Base-by-base conservation (phyloP, 1,140 invertebrate genomes). In the Dryas iulia region DNA sequence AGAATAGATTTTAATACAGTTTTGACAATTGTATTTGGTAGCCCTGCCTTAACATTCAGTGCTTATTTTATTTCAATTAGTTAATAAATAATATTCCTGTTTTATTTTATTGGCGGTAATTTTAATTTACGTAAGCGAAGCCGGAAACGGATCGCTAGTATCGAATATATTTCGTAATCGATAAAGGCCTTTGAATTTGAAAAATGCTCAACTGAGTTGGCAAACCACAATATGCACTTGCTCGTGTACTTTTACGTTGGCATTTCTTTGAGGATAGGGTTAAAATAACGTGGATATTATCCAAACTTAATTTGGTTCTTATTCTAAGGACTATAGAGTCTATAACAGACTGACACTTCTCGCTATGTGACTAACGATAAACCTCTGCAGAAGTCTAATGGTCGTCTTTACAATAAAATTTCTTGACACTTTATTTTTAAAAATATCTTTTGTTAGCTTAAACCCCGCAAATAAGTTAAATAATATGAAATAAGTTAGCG, bases 161-260 rank as follows among this genome's bases (percentile, higher is more conserved):
- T 60, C 53, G 33, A 68, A 59, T 53, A 56, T 30, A 39, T 8
- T 57, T 33, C 11, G 18, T 59, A 8, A 66, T 14, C 35, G 56
- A 66, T 59, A 66, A 66, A 53, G 39, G 64, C 33, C 26, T 66
- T 66, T 66, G 57, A 59, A 59, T 59, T 53, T 35, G 47, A 35
- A 59, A 65, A 66, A 47, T 59, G 39, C 64, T 59, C 30, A 14
- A 53, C 33, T 12, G 31, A 21, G 26, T 66, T 59, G 39, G 35
- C 35, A 52, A 35, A 59, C 57, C 64, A 39, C 57, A 66, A 58
- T 66, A 59, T 66, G 57, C 64, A 66, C 21, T 66, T 59, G 56
- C 54, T 39, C 28, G 62, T 31, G 35, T 66, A 66, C 64, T 66
- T 66, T 53, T 59, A 56, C 57, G 35, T 31, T 53, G 57, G 57